These are phyloP conservation scores for Liparis tanakae DNA, from an alignment of 2,797 vertebrate genomes.

Conservation along the genomic window DNA sequence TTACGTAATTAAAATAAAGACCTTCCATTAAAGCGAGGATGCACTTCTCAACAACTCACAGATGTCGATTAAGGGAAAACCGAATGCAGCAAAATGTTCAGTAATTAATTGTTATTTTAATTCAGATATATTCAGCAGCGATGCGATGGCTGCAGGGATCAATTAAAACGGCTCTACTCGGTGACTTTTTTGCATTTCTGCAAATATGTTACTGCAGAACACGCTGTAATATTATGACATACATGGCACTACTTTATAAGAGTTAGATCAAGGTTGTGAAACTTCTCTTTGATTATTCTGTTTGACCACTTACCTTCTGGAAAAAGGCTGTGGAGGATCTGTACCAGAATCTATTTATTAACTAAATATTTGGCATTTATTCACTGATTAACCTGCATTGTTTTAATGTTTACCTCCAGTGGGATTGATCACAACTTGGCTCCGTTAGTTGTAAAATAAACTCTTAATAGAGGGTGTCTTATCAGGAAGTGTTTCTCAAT, in stretches of 20 bases:
- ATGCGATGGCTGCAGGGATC: background rate
- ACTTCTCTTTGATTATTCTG: constrained; percentile 2
- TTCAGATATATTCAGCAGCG: background rate
- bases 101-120: background rate
- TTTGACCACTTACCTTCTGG: background rate
- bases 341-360: background rate
- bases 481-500: background rate
- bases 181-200: background rate
- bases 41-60: constrained; percentile 4
- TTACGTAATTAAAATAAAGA: constrained; percentile 35
- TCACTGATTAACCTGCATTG: background rate
- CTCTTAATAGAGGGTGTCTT: background rate
- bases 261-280: background rate
- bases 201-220: background rate
- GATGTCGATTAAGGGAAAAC: constrained; percentile 4
- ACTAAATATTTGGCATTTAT: background rate
- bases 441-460: background rate
- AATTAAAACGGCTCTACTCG: background rate
- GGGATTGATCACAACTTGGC: background rate
- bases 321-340: background rate
- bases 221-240: no score
- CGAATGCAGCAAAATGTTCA: constrained; percentile 4
- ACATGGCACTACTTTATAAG: background rate
- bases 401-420: background rate
- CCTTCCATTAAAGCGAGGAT: constrained; percentile 34